These are phyloP conservation scores for Rutilus rutilus DNA, from an alignment of 2,113 vertebrate species.

Conservation along the genomic window DNA sequence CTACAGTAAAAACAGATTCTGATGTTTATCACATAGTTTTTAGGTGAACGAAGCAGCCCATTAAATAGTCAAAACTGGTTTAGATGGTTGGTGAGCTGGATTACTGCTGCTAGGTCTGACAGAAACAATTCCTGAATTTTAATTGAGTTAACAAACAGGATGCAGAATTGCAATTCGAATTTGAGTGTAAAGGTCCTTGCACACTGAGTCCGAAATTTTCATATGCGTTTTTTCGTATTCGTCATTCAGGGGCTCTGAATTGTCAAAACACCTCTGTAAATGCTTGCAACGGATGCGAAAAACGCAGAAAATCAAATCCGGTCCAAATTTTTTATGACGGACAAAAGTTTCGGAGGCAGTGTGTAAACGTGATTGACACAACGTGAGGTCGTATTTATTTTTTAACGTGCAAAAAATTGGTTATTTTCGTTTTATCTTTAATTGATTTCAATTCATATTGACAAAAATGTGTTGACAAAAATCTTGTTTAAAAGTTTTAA, in stretches of 20 bases:
- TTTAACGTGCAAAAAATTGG: too few species aligned
- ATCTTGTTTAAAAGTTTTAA: neutral
- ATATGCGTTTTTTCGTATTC: too few species aligned
- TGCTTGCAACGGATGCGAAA: too few species aligned
- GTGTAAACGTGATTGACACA: too few species aligned
- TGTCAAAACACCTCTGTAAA: too few species aligned
- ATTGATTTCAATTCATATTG: neutral
- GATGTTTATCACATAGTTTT: neutral
- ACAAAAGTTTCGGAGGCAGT: too few species aligned
- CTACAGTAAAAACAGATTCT: neutral
- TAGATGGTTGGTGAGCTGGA: neutral
- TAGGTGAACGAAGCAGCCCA: neutral
- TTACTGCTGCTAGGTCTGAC: neutral
- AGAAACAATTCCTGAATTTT: neutral
- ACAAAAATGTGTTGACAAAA: neutral
- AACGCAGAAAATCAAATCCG: too few species aligned
- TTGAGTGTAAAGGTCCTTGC: neutral
- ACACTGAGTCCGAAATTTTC: too few species aligned
- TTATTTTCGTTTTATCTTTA: too few species aligned
- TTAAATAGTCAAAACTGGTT: neutral
- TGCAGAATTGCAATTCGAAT: neutral
- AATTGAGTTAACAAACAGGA: neutral
- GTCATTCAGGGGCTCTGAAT: too few species aligned
- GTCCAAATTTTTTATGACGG: too few species aligned
- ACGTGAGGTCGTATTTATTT: too few species aligned